Evolutionary conservation across 2,113 vertebrate genomes (phyloP).

Genomic region (Ifrita kowaldi): DNA sequence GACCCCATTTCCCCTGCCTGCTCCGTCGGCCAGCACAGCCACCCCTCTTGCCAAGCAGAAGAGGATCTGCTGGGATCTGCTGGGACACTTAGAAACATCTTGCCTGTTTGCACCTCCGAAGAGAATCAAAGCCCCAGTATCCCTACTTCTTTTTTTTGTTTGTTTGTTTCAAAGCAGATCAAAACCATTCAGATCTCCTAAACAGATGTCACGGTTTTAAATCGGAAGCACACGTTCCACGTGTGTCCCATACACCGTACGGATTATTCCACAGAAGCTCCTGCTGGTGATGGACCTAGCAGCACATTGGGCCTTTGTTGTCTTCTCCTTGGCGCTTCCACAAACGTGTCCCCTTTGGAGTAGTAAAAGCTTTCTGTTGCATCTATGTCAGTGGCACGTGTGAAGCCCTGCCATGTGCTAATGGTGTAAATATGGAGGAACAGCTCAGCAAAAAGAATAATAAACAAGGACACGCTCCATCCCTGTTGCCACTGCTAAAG

Average conservation of each 20-base stretch:
- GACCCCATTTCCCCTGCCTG: background rate
- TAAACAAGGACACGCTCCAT: background rate
- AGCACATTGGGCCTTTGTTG: background rate
- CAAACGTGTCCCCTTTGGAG: background rate
- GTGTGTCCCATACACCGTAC: accelerated
- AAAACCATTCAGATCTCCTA: background rate
- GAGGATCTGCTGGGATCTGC: background rate
- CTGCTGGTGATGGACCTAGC: background rate
- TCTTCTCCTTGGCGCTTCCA: background rate
- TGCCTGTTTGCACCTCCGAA: background rate
- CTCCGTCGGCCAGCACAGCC: accelerated
- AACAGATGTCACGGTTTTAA: background rate
- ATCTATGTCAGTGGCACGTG: background rate
- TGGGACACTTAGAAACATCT: background rate
- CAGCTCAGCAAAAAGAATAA: background rate
- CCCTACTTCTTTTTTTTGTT: background rate
- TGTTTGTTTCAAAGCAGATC: background rate
- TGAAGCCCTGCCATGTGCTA: background rate
- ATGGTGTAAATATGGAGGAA: background rate
- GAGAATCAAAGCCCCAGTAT: background rate
- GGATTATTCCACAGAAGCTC: background rate
- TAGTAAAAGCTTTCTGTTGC: background rate
- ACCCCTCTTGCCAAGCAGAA: background rate
- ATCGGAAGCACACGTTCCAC: background rate
- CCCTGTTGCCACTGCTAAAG: background rate